phyloP scores from a whole-genome alignment of 1,140 invertebrate genomes.

The Drosophila asahinai region DNA sequence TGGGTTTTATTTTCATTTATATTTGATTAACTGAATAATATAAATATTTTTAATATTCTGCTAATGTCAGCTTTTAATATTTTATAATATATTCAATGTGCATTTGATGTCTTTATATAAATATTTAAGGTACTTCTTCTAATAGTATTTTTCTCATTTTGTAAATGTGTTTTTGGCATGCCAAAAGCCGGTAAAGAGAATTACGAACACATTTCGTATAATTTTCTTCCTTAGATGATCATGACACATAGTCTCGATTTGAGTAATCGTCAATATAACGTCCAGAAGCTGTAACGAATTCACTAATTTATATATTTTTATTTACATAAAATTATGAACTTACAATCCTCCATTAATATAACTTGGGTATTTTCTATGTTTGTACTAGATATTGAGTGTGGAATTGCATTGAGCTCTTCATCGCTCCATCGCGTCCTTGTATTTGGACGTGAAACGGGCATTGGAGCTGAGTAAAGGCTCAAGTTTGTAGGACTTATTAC shows the following conservation, averaged over 20 bases:
- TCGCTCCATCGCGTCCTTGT: conserved; percentile 93
- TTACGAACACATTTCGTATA: conserved; percentile 2
- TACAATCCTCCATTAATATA: conserved; percentile 90
- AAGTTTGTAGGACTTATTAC: conserved; percentile 96
- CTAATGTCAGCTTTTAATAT: not conserved
- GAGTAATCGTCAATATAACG: conserved; percentile 80
- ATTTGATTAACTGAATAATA: not conserved
- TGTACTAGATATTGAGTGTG: conserved; percentile 89
- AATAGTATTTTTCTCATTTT: conserved; percentile 11
- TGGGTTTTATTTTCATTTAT: not conserved
- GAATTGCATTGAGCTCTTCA: conserved; percentile 97
- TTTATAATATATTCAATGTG: not conserved
- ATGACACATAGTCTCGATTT: conserved; percentile 78
- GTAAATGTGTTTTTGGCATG: conserved; percentile 14
- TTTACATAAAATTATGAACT: conserved; percentile 41
- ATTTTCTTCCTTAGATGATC: conserved; percentile 36
- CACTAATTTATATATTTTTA: not conserved
- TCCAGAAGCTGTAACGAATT: conserved; percentile 47
- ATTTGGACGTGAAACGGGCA: conserved; percentile 88
- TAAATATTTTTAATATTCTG: not conserved
- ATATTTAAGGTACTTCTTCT: conserved; percentile 15
- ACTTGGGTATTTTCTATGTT: conserved; percentile 88
- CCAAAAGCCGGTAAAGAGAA: conserved; percentile 19
- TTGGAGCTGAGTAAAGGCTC: conserved; percentile 93
- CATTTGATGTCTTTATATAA: conserved; percentile 10